These are phyloP conservation scores for Nothobranchius kuhntae DNA, from an alignment of 2,113 vertebrate genomes.

Conservation along the genomic window DNA sequence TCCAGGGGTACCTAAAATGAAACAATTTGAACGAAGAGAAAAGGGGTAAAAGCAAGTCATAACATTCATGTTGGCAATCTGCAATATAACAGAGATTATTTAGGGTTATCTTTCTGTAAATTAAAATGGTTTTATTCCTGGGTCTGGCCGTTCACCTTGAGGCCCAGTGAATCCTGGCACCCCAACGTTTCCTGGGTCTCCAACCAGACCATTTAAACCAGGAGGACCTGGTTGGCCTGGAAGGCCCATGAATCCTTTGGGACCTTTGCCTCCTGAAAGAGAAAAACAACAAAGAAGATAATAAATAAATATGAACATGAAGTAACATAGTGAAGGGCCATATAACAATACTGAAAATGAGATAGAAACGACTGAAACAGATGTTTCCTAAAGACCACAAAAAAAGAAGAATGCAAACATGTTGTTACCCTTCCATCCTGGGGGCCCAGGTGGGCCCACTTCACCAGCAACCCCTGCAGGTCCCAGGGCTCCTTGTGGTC, in stretches of 20 bases:
- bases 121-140: neutral
- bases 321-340: neutral
- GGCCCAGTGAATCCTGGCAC: slow-evolving; percentile 50
- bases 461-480: slow-evolving; percentile 33
- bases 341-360: neutral
- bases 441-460: slow-evolving; percentile 39
- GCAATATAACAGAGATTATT: too few species aligned
- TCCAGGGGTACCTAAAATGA: slow-evolving; percentile 55
- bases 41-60: neutral
- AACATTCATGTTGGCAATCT: too few species aligned
- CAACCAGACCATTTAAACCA: slow-evolving; percentile 42
- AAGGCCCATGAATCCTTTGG: slow-evolving; percentile 23
- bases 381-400: too few species aligned
- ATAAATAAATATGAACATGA: neutral
- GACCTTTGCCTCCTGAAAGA: slow-evolving; percentile 55
- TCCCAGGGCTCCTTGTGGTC: slow-evolving; percentile 40
- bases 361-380: neutral
- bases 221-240: slow-evolving; percentile 43
- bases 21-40: neutral
- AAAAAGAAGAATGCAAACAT: too few species aligned
- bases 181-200: slow-evolving; percentile 57
- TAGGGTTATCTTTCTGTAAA: too few species aligned
- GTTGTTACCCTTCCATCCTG: slow-evolving; percentile 51
- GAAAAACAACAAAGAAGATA: slow-evolving; percentile 1
- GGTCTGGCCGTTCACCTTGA: slow-evolving; percentile 48